A percentile compares a stretch with the other conserved stretches of the same genome.
Evolutionary conservation across 2,888 invertebrate genomes (phyloP).

Genomic region (Aelia acuminata): DNA sequence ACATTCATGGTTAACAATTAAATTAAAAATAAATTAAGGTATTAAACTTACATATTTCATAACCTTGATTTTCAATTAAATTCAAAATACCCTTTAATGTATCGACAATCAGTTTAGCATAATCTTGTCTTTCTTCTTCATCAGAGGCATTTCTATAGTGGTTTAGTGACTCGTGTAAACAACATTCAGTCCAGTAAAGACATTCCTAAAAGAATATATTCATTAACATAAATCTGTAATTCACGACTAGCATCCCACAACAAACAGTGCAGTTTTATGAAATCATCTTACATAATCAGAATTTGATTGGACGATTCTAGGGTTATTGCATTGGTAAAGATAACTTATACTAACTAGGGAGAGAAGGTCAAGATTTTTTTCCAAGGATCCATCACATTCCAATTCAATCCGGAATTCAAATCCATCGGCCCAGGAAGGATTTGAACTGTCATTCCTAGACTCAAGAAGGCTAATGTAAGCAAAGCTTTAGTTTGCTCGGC

Average conservation of each 20-base stretch:
- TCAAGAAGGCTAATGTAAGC: no score
- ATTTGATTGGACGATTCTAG: neutral
- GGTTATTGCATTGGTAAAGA: no score
- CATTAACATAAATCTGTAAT: neutral
- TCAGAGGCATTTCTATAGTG: constrained; percentile 72
- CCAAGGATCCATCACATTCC: no score
- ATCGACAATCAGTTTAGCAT: constrained; percentile 68
- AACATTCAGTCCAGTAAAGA: constrained; percentile 83
- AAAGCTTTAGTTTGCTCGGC: no score
- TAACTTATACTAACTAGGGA: no score
- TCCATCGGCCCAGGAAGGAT: no score
- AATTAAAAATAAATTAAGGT: constrained; percentile 15
- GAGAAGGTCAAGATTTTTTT: no score
- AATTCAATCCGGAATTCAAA: no score
- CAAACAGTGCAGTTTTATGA: neutral
- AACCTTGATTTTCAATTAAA: constrained; percentile 73
- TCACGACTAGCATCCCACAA: no score
- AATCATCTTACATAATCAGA: neutral
- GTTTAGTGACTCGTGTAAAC: constrained; percentile 81
- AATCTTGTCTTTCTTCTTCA: constrained; percentile 64
- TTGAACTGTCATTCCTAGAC: no score
- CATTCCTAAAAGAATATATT: constrained; percentile 72
- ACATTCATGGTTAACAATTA: neutral
- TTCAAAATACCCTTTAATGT: constrained; percentile 71
- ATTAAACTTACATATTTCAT: constrained; percentile 71